Base-by-base conservation (phyloP, 2,797 vertebrate species). In the Poecilia wingei region DNA sequence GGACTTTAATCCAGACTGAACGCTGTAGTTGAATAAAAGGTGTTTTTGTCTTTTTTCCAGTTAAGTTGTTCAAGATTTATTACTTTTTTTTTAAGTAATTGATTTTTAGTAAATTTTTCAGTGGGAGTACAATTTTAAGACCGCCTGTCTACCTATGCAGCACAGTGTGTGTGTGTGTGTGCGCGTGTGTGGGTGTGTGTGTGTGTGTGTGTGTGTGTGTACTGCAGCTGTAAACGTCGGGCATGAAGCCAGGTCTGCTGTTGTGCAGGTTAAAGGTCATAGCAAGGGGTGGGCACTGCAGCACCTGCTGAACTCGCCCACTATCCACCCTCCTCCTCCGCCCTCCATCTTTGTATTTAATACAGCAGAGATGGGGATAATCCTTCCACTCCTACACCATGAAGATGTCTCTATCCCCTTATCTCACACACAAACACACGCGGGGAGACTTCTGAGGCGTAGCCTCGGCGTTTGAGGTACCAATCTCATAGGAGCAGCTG, bases 401-500 rank as follows among this genome's bases (percentile, higher is more conserved):
- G 87, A 92, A 93, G 91, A 94, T 87, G 83, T 87, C 89, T 91
- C 91, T 84, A 90, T 94, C 91, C 90, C 90, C 90, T 94, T 94
- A 94, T 94, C 93, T 87, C 87, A 83, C 88, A 87, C 89, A 90
- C 87, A 88, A 88, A 85, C 82, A 81, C 61, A 78, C n/a, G 51
- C 80, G 55, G 84, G 68, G 86, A 59, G 46, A 94, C 93, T 93
- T 94, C 93, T 94, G 71, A 95, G 86, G 89, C 88, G 41, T 76
- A 78, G 89, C 41, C 82, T 80, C n/a, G 83, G 91, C 77, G 91
- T 94, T 94, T 95, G 93, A 94, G 93, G 93, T 92, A 84, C 85
- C 94, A 94, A 94, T 94, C 94, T 94, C 94, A 83, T 82, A 92
- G 91, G 92, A 94, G 91, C 94, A 95, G 94, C 92, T 94, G 93